These are phyloP conservation scores for Synodontis membranacea DNA, from an alignment of 2,113 vertebrate genomes.

Conservation along the genomic window DNA sequence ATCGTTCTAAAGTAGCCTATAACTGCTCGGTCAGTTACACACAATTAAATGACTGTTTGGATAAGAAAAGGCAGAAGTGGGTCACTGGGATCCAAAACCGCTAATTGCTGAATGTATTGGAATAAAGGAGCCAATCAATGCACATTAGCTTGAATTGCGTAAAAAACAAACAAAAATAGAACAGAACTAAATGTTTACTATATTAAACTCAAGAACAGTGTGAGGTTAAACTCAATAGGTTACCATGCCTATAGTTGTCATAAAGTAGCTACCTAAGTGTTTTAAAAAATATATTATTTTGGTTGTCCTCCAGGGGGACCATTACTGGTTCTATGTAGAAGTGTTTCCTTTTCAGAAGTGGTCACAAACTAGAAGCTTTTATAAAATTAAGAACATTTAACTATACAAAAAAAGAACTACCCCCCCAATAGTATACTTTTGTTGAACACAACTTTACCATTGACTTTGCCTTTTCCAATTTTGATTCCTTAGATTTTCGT, in stretches of 20 bases:
- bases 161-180: too few species aligned
- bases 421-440: neutral
- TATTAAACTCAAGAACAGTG: conserved; percentile 23
- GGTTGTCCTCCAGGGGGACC: too few species aligned
- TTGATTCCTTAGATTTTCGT: neutral
- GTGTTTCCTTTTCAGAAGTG: too few species aligned
- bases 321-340: too few species aligned
- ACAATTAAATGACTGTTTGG: conserved; percentile 25
- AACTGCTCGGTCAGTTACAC: neutral
- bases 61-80: conserved; percentile 51
- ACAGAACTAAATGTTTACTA: conserved; percentile 46
- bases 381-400: neutral
- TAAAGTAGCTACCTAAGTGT: neutral
- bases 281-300: too few species aligned
- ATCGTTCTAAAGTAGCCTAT: neutral
- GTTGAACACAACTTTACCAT: neutral
- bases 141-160: conserved; percentile 60
- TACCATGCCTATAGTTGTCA: neutral
- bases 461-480: neutral
- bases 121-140: conserved; percentile 67
- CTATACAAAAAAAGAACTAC: too few species aligned
- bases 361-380: too few species aligned
- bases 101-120: conserved; percentile 53
- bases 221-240: conserved; percentile 15
- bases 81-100: conserved; percentile 61